Evolutionary conservation across 2,113 vertebrate genomes (phyloP).

Genomic region (Orycteropus afer): DNA sequence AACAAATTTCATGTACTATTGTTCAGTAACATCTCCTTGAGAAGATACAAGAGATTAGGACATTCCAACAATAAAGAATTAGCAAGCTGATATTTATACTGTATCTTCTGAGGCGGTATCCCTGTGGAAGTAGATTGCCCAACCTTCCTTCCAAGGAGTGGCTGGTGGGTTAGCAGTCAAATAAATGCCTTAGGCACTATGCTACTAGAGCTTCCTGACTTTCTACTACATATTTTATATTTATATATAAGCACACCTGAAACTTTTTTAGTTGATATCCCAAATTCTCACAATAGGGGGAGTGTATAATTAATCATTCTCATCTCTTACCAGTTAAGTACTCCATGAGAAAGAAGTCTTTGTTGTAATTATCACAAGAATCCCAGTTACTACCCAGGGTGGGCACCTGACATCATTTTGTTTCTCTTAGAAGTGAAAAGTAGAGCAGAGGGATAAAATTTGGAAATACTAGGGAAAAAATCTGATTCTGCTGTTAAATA

Average conservation of each 20-base stretch:
- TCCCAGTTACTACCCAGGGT: not conserved
- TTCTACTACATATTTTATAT: not conserved
- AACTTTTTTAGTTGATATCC: not conserved
- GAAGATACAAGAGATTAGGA: constrained; percentile 17
- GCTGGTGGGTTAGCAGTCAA: no score
- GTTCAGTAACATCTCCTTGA: not conserved
- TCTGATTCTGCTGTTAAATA: not conserved
- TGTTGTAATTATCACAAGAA: not conserved
- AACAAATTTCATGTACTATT: not conserved
- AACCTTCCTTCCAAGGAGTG: no score
- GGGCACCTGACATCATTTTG: not conserved
- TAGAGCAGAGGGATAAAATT: not conserved
- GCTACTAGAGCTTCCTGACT: no score
- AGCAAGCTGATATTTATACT: not conserved
- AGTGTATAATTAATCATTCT: not conserved
- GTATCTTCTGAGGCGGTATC: no score
- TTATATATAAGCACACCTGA: not conserved
- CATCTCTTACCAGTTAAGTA: not conserved
- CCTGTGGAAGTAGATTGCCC: no score
- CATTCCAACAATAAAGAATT: not conserved
- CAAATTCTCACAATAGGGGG: not conserved
- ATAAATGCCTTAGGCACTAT: no score
- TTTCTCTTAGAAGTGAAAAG: constrained; percentile 13
- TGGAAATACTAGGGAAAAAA: not conserved
- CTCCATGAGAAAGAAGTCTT: not conserved